Evolutionary conservation across 2,113 vertebrate species (phyloP).

Genomic region (Phalacrocorax carbo): DNA sequence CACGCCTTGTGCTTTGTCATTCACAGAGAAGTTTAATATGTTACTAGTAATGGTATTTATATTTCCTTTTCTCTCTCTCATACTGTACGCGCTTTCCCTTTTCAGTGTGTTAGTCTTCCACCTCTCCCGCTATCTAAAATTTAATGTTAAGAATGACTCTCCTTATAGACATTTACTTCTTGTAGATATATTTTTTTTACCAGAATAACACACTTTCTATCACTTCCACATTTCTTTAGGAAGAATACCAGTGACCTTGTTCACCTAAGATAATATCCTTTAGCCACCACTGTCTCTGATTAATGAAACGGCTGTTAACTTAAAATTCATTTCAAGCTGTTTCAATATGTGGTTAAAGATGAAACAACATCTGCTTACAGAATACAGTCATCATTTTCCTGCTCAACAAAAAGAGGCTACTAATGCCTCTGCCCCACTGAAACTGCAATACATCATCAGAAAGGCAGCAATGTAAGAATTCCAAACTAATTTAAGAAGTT

Average conservation of each 20-base stretch:
- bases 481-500: neutral
- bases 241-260: neutral
- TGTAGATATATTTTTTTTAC: neutral
- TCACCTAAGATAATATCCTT: neutral
- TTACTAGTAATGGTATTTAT: neutral
- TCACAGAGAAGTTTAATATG: neutral
- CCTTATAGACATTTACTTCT: neutral
- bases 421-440: neutral
- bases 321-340: neutral
- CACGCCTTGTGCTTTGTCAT: neutral
- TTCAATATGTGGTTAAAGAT: neutral
- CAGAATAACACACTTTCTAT: neutral
- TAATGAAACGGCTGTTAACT: neutral
- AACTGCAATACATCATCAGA: neutral
- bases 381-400: neutral
- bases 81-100: neutral
- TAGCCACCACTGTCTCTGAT: neutral
- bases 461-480: neutral
- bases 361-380: neutral
- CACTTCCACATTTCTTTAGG: rapidly evolving
- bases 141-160: neutral
- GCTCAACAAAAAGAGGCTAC: neutral
- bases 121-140: neutral
- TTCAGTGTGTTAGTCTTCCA: neutral
- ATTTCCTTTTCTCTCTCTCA: neutral